Conservation (phyloP, 2,113 vertebrate genomes). For the Scopus umbretta region DNA sequence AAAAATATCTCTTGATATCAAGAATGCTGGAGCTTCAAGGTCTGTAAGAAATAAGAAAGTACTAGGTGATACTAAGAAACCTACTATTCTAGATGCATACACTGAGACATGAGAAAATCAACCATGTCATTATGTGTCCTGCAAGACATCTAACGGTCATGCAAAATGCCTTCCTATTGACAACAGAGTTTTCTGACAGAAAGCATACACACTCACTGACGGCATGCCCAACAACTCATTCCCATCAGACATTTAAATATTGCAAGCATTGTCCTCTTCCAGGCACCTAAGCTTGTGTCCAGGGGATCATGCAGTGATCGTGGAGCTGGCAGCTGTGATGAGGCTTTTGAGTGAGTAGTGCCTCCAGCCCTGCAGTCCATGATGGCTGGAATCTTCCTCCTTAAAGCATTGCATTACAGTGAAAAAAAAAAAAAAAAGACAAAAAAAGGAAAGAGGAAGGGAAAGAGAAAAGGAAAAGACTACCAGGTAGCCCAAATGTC, state of each 20-base stretch:
- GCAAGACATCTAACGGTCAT: not conserved
- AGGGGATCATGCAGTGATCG: not conserved
- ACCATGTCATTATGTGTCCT: not conserved
- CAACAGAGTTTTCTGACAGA: not conserved
- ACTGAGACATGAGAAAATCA: not conserved
- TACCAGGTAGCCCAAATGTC: not conserved
- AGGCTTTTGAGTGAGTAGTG: not conserved
- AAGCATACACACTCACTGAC: not conserved
- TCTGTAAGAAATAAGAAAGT: not conserved
- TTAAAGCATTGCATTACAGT: not conserved
- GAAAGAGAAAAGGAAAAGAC: not conserved
- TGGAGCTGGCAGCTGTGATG: not conserved
- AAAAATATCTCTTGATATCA: not conserved
- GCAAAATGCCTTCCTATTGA: not conserved
- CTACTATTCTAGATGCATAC: not conserved
- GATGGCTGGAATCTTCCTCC: not conserved
- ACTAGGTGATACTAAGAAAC: not conserved
- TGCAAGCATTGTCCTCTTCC: not conserved
- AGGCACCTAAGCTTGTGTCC: not conserved
- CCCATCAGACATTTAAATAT: not conserved
- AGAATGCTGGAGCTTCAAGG: not conserved
- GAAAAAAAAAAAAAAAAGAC: not conserved
- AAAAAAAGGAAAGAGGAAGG: not conserved
- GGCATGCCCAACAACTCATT: not conserved
- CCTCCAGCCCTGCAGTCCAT: not conserved